phyloP scores from a whole-genome alignment of 2,888 invertebrate species.

The Gari tellinella region DNA sequence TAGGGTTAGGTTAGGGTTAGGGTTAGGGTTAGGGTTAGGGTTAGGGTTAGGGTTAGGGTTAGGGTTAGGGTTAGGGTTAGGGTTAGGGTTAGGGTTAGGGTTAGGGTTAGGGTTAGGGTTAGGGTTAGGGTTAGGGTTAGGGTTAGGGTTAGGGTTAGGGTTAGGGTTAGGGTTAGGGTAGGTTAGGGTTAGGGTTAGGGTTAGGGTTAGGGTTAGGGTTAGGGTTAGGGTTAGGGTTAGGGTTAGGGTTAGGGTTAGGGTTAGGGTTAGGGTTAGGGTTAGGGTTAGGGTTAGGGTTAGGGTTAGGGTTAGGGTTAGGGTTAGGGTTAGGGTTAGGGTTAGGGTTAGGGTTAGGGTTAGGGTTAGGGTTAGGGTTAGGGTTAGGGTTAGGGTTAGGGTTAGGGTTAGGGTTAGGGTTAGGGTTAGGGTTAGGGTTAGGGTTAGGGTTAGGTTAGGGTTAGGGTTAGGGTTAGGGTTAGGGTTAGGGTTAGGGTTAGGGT shows the following conservation, averaged over 20 bases:
- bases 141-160: constrained; percentile 53
- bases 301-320: constrained; percentile 47
- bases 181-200: constrained; percentile 48
- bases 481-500: constrained; percentile 27
- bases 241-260: constrained; percentile 45
- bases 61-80: constrained; percentile 43
- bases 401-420: constrained; percentile 6
- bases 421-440: constrained; percentile 24
- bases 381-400: constrained; percentile 24
- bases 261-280: constrained; percentile 48
- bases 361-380: constrained; percentile 31
- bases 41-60: constrained; percentile 51
- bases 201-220: constrained; percentile 38
- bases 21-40: constrained; percentile 37
- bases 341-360: constrained; percentile 35
- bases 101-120: constrained; percentile 64
- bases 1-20: too few species aligned
- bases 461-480: constrained; percentile 38
- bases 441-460: too few species aligned
- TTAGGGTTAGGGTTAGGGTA: constrained; percentile 63
- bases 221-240: constrained; percentile 43
- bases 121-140: constrained; percentile 62
- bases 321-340: constrained; percentile 51
- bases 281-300: constrained; percentile 52
- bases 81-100: constrained; percentile 68